Evolutionary conservation across 2,113 vertebrate genomes (phyloP), one percentile per base, ranked within the genome.

Genomic region (Callorhinus ursinus): DNA sequence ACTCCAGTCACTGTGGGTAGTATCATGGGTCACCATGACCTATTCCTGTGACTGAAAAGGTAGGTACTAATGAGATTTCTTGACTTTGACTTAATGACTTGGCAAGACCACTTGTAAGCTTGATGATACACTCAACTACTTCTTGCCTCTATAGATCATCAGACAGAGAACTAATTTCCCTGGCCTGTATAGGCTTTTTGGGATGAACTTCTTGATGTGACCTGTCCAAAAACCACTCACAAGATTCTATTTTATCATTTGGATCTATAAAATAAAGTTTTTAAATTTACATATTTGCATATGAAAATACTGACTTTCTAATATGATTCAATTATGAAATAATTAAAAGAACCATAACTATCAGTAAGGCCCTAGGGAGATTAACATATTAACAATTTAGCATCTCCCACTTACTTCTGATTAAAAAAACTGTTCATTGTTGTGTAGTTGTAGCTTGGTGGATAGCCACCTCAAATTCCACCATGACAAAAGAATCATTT

Each of bases 341-440:
- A 61, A 72, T 94, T 13, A 94, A 83, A 94, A 69, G 28, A 96
- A 76, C 24, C n/a, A 11, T 81, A 90, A 84, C 63, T 67, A 79
- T 4, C 7, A 72, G 28, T 31, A 49, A 91, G 79, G 90, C 24
- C 4, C 12, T 31, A 87, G 55, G 22, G 55, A 82, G 6, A 79
- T 46, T 5, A 65, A 69, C n/a, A 28, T 51, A 53, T 55, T 55
- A 46, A 42, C 63, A 69, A 36, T 42, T 53, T 76, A 21, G 59
- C 5, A 85, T 87, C 46, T 83, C 59, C 33, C 93, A 72, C 11
- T 81, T 88, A 77, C 31, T 88, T 88, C 65, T 39, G 28, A 83
- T 84, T 53, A 82, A 85, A 93, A 93, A 86, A 65, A 6, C 81
- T 88, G 18, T 86, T 71, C 79, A 61, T 42, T 72, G 79, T 72